A percentile compares a stretch with the other conserved stretches of the same genome.
phyloP scores from a whole-genome alignment of 2,888 invertebrate genomes.

The Scaptomyza cyrtandrae region DNA sequence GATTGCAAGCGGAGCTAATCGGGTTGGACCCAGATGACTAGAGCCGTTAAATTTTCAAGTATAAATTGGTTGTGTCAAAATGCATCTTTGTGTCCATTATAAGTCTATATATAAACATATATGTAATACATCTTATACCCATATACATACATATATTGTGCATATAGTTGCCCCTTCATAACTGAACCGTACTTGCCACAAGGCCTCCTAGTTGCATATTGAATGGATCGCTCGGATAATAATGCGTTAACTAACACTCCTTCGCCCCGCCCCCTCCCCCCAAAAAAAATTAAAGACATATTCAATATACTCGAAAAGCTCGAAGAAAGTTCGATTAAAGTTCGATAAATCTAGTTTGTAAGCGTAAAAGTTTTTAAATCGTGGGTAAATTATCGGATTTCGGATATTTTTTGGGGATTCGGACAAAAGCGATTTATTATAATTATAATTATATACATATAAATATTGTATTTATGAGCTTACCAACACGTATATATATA shows the following conservation, averaged over 20 bases:
- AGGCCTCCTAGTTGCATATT: conserved; percentile 76
- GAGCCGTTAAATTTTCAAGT: conserved; percentile 84
- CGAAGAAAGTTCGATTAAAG: not conserved
- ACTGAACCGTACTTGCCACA: conserved; percentile 60
- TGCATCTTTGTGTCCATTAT: conserved; percentile 29
- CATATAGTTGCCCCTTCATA: conserved; percentile 35
- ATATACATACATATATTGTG: conserved; percentile 1
- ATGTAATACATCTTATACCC: not conserved
- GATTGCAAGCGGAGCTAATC: conserved; percentile 93
- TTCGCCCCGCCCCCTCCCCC: too few relatives aligned
- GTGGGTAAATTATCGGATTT: conserved; percentile 34
- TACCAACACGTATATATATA: conserved; percentile 41
- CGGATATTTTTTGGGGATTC: conserved; percentile 23
- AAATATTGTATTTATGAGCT: conserved; percentile 77
- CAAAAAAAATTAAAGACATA: conserved; percentile 68
- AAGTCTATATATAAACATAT: conserved; percentile 14
- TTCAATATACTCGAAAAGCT: conserved; percentile 52
- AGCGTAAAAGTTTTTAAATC: conserved; percentile 60
- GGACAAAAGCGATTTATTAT: conserved; percentile 33
- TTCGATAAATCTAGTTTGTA: conserved; percentile 39
- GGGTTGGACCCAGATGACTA: conserved; percentile 95
- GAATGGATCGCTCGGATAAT: conserved; percentile 55
- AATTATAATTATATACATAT: conserved; percentile 18
- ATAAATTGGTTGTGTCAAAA: conserved; percentile 56
- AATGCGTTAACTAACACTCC: too few relatives aligned